phyloP scores from a whole-genome alignment of 2,113 vertebrate genomes.

The Polyodon spathula region DNA sequence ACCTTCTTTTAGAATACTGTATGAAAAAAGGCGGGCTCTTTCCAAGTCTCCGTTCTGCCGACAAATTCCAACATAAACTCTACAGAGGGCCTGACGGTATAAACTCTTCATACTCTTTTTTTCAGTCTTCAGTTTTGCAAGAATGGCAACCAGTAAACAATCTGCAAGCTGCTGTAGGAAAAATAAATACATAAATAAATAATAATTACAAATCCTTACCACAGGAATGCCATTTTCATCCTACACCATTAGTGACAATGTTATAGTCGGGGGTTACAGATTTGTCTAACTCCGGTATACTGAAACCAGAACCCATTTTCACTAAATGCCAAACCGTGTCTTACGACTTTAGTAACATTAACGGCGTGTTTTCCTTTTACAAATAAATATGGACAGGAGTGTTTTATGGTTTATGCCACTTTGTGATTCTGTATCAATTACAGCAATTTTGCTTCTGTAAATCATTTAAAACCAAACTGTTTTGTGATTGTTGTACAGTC shows the following conservation, averaged over 20 bases:
- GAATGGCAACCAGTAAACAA: constrained; percentile 59
- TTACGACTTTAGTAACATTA: too few species aligned
- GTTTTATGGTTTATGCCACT: too few species aligned
- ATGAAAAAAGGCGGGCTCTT: constrained; percentile 75
- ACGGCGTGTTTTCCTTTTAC: too few species aligned
- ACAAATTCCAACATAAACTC: constrained; percentile 79
- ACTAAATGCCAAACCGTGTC: background rate
- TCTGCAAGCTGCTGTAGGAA: constrained; percentile 54
- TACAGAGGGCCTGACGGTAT: constrained; percentile 71
- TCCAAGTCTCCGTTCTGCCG: constrained; percentile 71
- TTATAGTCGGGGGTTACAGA: background rate
- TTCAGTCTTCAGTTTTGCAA: constrained; percentile 65
- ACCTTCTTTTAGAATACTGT: constrained; percentile 84
- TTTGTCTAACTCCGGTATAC: background rate
- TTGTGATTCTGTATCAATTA: too few species aligned
- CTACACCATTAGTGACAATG: too few species aligned
- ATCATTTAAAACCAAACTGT: too few species aligned
- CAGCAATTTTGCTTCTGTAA: too few species aligned
- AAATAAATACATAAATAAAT: background rate
- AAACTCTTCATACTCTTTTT: constrained; percentile 35
- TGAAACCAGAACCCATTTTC: background rate
- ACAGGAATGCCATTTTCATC: too few species aligned
- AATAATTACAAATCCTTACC: too few species aligned
- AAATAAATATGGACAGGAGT: too few species aligned
- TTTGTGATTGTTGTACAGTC: too few species aligned